Evolutionary conservation across 2,797 vertebrate genomes (phyloP).

Genomic region (Harpagifer antarcticus): DNA sequence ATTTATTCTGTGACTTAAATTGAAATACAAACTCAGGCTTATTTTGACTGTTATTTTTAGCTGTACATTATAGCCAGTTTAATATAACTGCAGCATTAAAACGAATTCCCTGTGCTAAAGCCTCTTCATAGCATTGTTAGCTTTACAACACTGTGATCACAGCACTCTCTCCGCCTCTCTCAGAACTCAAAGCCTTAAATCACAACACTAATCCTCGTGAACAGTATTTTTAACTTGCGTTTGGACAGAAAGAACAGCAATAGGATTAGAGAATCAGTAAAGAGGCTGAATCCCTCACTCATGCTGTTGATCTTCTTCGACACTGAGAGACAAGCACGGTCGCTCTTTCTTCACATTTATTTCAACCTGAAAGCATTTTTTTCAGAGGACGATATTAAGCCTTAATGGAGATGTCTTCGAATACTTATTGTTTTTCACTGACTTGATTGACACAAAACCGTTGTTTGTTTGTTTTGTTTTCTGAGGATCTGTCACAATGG

Average conservation of each 20-base stretch:
- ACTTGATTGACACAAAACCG: slow-evolving; percentile 15
- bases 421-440: slow-evolving; percentile 35
- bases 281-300: slow-evolving; percentile 77
- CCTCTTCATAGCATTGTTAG: slow-evolving; percentile 53
- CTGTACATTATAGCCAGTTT: neutral
- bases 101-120: slow-evolving; percentile 28
- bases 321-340: slow-evolving; percentile 48
- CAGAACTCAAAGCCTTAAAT: slow-evolving; percentile 84
- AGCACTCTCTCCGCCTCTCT: slow-evolving; percentile 62
- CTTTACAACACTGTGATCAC: slow-evolving; percentile 57
- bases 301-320: slow-evolving; percentile 78
- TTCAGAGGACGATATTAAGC: slow-evolving; percentile 9
- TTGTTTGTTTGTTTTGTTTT: slow-evolving; percentile 19
- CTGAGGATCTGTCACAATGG: slow-evolving; percentile 67
- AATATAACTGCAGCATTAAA: slow-evolving; percentile 14
- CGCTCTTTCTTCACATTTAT: slow-evolving; percentile 50
- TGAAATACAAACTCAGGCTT: neutral
- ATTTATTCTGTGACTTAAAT: neutral
- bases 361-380: slow-evolving; percentile 37
- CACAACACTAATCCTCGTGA: slow-evolving; percentile 83
- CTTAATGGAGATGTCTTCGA: slow-evolving; percentile 47
- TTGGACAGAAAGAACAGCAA: slow-evolving; percentile 85
- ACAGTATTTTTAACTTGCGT: slow-evolving; percentile 88
- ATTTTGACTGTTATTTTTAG: slow-evolving; percentile 7
- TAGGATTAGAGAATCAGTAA: slow-evolving; percentile 86